Base-by-base conservation (phyloP, 2,113 vertebrate genomes). In the Collichthys lucidus region DNA sequence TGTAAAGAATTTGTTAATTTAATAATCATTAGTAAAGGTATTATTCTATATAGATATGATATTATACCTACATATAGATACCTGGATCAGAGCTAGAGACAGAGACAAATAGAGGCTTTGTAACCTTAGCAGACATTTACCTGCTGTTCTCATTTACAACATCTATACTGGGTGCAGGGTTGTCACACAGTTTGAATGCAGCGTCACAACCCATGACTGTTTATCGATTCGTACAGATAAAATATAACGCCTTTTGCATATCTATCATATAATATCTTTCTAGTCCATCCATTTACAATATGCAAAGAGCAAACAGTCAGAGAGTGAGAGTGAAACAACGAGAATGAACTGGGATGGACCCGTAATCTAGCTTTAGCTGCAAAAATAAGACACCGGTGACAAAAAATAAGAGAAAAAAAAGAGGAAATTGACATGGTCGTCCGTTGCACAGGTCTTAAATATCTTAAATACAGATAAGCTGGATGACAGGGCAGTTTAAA, bases 141-240 rank as follows among this genome's bases (percentile, higher is more conserved):
- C 78, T 74, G 47, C 64, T 55, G 64, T 50, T 69, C 15, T 29
- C 46, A 17, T 42, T 62, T 19, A 47, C 44, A 14, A 46, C 44
- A 46, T 46, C 44, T 46, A 3, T 46, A 14, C 12, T 46, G 44
- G 14, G 11, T 26, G 10, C 22, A 17, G 57, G 42, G 20, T 49
- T 77, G 59, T 31, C 64, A 16, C 65, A 76, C 15, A 76, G 17
- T 24, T 57, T 64, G 22, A 44, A 50, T 15, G 55, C 46, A 24
- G 62, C 46, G 24, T 22, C 4, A 56, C 24, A 55, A 24, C 29
- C 17, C 29, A 56, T 5, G 3, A 61, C 17, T 74, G 55, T 47
- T 53, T 44, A 16, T 59, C 11, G 20, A n/a, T 52, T 22, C 7
- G 22, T n/a, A 29, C 16, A 40, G 20, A 31, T 49, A 22, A 47